Conservation (phyloP, 2,797 vertebrate species). For the Thaleichthys pacificus region DNA sequence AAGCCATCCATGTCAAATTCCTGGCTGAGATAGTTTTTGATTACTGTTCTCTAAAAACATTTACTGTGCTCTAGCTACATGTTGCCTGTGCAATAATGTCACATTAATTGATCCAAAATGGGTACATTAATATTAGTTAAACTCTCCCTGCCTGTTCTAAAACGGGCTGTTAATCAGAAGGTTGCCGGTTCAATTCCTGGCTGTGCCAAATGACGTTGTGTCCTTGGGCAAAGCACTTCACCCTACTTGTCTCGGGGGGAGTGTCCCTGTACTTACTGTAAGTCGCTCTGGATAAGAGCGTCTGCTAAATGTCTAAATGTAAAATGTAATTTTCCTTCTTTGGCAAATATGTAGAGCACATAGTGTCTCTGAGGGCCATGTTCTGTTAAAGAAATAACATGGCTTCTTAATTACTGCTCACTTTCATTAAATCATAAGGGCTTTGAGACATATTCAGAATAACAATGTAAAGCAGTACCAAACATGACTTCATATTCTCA, state of each 20-base stretch:
- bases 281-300: too few relatives aligned
- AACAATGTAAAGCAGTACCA: constrained; percentile 17
- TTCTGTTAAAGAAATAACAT: constrained; percentile 45
- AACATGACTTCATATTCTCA: too few relatives aligned
- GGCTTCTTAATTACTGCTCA: constrained; percentile 54
- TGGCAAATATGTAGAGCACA: constrained; percentile 39
- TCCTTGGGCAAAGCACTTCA: too few relatives aligned
- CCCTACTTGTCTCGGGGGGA: too few relatives aligned
- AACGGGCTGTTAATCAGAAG: too few relatives aligned
- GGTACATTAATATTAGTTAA: constrained; percentile 53
- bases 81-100: constrained; percentile 18
- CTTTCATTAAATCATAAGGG: constrained; percentile 49
- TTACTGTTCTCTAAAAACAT: not conserved
- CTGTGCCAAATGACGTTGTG: too few relatives aligned
- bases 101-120: constrained; percentile 45
- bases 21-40: constrained; percentile 42
- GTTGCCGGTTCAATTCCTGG: too few relatives aligned
- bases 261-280: too few relatives aligned
- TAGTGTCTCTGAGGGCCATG: constrained; percentile 42
- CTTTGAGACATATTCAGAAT: constrained; percentile 44
- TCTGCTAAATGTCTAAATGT: not conserved
- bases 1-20: constrained; percentile 48
- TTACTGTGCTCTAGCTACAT: not conserved
- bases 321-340: constrained; percentile 4
- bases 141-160: constrained; percentile 17